Evolutionary conservation across 2,888 invertebrate genomes (phyloP).

Genomic region (Orthosia gracilis): DNA sequence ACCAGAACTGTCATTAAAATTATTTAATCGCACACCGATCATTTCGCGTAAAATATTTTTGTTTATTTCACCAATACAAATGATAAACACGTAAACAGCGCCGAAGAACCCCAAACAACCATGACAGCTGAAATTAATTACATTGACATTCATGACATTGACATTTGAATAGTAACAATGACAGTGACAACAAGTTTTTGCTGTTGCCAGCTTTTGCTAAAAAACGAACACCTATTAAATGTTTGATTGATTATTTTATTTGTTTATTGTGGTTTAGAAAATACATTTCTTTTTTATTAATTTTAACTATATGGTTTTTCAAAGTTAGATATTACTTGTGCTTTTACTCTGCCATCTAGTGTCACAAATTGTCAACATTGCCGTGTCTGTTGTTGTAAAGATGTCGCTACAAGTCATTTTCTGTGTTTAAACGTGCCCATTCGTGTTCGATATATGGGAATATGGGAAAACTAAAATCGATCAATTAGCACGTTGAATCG

Average conservation of each 20-base stretch:
- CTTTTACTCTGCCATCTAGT: conserved; percentile 17
- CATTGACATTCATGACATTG: conserved; percentile 12
- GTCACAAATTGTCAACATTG: neutral
- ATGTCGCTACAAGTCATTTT: conserved; percentile 24
- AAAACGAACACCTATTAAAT: no score
- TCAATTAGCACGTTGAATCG: neutral
- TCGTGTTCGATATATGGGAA: neutral
- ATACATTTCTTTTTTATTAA: no score
- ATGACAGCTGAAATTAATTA: conserved; percentile 17
- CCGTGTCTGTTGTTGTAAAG: conserved; percentile 14
- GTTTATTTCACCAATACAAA: conserved; percentile 8
- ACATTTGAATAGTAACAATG: neutral
- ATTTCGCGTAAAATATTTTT: conserved; percentile 74
- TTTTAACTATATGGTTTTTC: no score
- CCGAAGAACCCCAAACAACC: conserved; percentile 26
- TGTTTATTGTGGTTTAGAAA: neutral
- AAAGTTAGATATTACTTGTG: no score
- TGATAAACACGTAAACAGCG: conserved; percentile 4
- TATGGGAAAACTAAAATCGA: neutral
- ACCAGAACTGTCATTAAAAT: conserved; percentile 93
- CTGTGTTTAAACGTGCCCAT: no score
- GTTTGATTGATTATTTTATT: neutral
- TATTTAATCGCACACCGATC: conserved; percentile 91
- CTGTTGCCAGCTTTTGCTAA: neutral
- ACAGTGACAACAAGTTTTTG: neutral